phyloP scores from a whole-genome alignment of 2,888 invertebrate genomes.

The Matsumyia berberina region DNA sequence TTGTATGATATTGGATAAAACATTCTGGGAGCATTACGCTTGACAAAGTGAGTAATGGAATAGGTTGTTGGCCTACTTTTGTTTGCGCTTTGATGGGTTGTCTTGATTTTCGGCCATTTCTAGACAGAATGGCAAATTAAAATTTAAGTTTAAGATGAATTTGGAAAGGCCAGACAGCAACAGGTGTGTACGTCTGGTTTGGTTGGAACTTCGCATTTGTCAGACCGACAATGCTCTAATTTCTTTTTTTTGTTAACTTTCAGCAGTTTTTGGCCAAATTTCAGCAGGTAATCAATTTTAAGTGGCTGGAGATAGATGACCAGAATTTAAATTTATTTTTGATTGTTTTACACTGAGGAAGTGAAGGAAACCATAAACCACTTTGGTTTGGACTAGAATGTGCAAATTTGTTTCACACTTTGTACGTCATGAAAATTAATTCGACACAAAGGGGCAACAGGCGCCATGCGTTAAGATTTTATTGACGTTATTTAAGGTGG shows the following conservation, averaged over 20 bases:
- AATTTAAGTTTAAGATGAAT: constrained; percentile 34
- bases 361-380: constrained; percentile 3
- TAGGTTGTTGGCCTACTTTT: constrained; percentile 67
- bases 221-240: constrained; percentile 13
- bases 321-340: constrained; percentile 2
- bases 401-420: constrained; percentile 12
- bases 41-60: constrained; percentile 57
- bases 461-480: constrained; percentile 14
- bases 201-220: neutral
- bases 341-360: neutral
- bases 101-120: constrained; percentile 22
- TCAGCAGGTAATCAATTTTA: constrained; percentile 40
- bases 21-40: constrained; percentile 40
- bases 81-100: constrained; percentile 14
- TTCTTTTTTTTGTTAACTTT: neutral
- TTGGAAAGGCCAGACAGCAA: constrained; percentile 7
- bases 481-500: neutral
- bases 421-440: constrained; percentile 10
- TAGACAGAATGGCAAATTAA: constrained; percentile 21
- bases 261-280: neutral
- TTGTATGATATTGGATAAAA: constrained; percentile 22
- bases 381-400: neutral
- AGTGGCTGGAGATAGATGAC: neutral
- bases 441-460: neutral
- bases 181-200: constrained; percentile 10